Evolutionary conservation across 1,140 invertebrate species (phyloP), one percentile per base, ranked within the genome.

Genomic region (Neodiprion pinetum): DNA sequence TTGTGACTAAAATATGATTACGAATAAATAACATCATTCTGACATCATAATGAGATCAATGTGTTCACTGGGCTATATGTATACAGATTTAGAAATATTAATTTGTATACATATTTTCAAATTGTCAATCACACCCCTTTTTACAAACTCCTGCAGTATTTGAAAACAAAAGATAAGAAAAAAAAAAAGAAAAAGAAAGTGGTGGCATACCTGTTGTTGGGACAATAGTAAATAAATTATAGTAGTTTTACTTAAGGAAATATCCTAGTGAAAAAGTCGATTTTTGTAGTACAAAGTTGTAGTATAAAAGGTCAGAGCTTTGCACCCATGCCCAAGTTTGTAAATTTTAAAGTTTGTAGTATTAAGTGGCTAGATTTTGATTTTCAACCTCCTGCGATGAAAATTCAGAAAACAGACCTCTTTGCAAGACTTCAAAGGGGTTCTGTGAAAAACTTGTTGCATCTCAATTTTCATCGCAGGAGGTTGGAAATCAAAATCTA

Each of bases 401-500:
- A 61, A 61, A 61, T 61, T 61, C 10, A 61, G 10, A 61, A 11
- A n/a, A 11, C 10, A 61, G 10, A n/a, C 10, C 10, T 61, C 53
- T 61, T 61, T 61, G n/a, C 53, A 61, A n/a, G n/a, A 61, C 53
- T n/a, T 11, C n/a, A 61, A 61, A 61, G 53, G n/a, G 53, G 53
- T 61, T 61, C 53, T 61, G 53, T n/a, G 53, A 61, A 61, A 61
- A n/a, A n/a, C 53, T 61, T n/a, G 17, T n/a, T 61, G 53, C 53
- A n/a, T 61, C 1, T 11, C 53, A 61, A 61, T 1, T 61, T 61
- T 61, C 53, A 61, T 61, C 53, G 53, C 53, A 61, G 53, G 1
- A 61, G n/a, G 53, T 61, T 61, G 53, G n/a, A 61, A 61, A 61
- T 61, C 53, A n/a, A 61, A 61, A 61, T 61, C 53, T 61, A 21